phyloP scores from a whole-genome alignment of 37 sponge, comb jelly and placozoan species.

The Ianthella basta region DNA sequence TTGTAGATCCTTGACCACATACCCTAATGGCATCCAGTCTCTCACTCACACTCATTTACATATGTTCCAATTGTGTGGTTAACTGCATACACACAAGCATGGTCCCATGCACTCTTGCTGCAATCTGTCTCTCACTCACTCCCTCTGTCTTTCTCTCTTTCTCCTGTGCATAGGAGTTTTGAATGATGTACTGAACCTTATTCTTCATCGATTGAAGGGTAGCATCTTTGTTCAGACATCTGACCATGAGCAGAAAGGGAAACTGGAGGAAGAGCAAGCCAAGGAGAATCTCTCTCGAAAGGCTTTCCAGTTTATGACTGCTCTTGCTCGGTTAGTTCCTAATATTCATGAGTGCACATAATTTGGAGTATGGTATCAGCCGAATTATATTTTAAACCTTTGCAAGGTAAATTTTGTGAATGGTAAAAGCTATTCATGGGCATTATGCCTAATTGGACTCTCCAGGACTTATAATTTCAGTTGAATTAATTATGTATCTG shows the following conservation, averaged over 20 bases:
- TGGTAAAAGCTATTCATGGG: no score
- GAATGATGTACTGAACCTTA: slow-evolving; percentile 28
- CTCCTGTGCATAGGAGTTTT: slow-evolving; percentile 5
- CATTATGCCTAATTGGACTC: no score
- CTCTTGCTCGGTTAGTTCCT: slow-evolving; percentile 11
- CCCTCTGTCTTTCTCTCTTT: neutral
- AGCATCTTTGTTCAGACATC: neutral
- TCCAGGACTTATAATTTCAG: no score
- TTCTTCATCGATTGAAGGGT: neutral
- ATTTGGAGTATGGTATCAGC: neutral
- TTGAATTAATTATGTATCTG: no score
- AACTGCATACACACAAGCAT: no score
- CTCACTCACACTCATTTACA: neutral
- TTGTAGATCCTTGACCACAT: no score
- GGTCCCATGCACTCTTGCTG: no score
- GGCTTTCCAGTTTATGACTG: slow-evolving; percentile 15
- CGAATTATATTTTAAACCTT: neutral
- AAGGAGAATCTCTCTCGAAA: slow-evolving; percentile 16
- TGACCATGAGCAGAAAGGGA: neutral
- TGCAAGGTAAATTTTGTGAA: no score
- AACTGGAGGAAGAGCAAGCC: neutral
- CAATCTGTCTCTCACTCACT: neutral
- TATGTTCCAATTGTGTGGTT: no score
- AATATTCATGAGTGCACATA: neutral
- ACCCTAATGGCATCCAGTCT: no score